phyloP scores from a whole-genome alignment of 2,797 vertebrate genomes.

The Fratercula arctica region DNA sequence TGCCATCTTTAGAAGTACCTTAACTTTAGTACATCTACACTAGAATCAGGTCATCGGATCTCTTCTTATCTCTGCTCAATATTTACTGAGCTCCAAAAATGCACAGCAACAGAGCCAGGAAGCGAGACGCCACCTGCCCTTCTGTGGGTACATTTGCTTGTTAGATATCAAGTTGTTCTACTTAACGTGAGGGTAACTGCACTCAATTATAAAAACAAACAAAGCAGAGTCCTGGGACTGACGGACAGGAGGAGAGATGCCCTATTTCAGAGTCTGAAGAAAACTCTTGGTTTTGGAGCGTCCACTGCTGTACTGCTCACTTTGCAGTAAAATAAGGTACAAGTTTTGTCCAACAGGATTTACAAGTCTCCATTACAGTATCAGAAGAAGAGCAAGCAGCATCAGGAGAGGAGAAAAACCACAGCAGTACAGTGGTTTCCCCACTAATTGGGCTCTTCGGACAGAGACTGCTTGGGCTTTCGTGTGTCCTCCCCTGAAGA shows the following conservation, averaged over 20 bases:
- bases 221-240: background rate
- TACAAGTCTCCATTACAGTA: background rate
- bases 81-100: background rate
- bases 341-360: background rate
- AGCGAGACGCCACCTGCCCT: background rate
- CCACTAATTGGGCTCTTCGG: background rate
- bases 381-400: background rate
- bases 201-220: background rate
- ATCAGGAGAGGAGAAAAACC: background rate
- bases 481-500: accelerated
- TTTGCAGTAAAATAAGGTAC: background rate
- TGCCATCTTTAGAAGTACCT: background rate
- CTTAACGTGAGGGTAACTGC: background rate
- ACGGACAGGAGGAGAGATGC: background rate
- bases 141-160: background rate
- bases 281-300: background rate
- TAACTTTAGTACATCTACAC: background rate
- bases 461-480: background rate
- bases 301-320: background rate
- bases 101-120: background rate
- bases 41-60: background rate
- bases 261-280: background rate
- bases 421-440: background rate
- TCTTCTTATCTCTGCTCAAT: background rate
- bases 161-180: background rate